These are phyloP conservation scores for Salticus scenicus DNA, from an alignment of 2,888 invertebrate genomes.

Conservation along the genomic window DNA sequence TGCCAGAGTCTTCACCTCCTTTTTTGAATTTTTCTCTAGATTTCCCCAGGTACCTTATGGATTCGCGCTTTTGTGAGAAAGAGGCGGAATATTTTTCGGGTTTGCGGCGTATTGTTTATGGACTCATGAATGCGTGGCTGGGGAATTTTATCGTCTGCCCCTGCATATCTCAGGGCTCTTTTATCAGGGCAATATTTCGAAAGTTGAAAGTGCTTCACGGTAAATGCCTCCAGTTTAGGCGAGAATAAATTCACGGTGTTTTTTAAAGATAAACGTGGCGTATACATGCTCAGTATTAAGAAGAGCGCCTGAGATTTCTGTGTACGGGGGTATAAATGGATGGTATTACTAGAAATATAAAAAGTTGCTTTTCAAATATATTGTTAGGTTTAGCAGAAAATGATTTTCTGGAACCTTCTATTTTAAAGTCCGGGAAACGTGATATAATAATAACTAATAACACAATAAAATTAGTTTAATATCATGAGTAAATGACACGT, in stretches of 20 bases:
- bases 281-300: no score
- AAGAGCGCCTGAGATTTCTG: no score
- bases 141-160: background rate
- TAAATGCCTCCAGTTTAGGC: background rate
- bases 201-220: background rate
- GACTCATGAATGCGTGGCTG: background rate
- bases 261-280: no score
- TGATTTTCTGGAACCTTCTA: no score
- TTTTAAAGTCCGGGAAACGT: no score
- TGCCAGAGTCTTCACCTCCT: background rate
- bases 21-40: slow-evolving; percentile 54
- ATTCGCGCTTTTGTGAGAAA: slow-evolving; percentile 32
- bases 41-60: slow-evolving; percentile 63
- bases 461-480: no score
- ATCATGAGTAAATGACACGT: no score
- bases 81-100: slow-evolving; percentile 13
- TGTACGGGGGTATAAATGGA: no score
- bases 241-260: background rate
- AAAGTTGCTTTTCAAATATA: no score
- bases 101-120: slow-evolving; percentile 1
- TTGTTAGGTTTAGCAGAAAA: no score
- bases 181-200: slow-evolving; percentile 18
- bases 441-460: no score
- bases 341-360: no score
- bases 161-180: background rate